These are phyloP conservation scores for Ascidia mentula DNA, from an alignment of 23 tunicate species.

Conservation along the genomic window DNA sequence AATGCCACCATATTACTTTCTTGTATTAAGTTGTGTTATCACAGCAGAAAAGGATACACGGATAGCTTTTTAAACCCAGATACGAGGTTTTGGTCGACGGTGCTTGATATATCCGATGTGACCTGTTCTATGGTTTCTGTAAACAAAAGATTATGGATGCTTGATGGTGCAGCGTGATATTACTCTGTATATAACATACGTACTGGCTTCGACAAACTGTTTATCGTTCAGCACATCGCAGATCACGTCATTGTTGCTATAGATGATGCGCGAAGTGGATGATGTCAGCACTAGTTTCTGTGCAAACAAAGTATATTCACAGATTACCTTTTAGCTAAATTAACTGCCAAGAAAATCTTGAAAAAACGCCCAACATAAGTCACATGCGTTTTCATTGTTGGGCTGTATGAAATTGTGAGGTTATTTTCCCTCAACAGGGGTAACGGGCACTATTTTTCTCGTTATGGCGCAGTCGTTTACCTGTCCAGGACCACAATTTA, in stretches of 20 bases:
- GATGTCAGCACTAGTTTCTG: slow-evolving; percentile 24
- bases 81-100: neutral
- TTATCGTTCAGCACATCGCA: slow-evolving; percentile 51
- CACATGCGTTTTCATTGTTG: too few relatives aligned
- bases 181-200: neutral
- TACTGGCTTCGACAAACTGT: slow-evolving; percentile 54
- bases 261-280: slow-evolving; percentile 43
- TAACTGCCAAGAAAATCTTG: too few relatives aligned
- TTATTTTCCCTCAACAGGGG: too few relatives aligned
- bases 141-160: neutral
- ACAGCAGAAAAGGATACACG: neutral
- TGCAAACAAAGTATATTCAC: neutral
- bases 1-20: too few relatives aligned
- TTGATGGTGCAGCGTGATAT: neutral
- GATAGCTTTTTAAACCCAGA: neutral
- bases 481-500: neutral
- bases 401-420: too few relatives aligned
- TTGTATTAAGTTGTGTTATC: too few relatives aligned
- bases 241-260: slow-evolving; percentile 44
- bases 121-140: neutral
- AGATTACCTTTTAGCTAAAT: too few relatives aligned
- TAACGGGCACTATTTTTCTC: too few relatives aligned
- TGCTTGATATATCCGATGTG: neutral
- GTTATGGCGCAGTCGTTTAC: slow-evolving; percentile 3
- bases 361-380: neutral